Percentiles rank a stretch among this genome's conserved stretches.
These are phyloP conservation scores for Saturnia japonica DNA, from an alignment of 2,888 invertebrate species.

Conservation along the genomic window DNA sequence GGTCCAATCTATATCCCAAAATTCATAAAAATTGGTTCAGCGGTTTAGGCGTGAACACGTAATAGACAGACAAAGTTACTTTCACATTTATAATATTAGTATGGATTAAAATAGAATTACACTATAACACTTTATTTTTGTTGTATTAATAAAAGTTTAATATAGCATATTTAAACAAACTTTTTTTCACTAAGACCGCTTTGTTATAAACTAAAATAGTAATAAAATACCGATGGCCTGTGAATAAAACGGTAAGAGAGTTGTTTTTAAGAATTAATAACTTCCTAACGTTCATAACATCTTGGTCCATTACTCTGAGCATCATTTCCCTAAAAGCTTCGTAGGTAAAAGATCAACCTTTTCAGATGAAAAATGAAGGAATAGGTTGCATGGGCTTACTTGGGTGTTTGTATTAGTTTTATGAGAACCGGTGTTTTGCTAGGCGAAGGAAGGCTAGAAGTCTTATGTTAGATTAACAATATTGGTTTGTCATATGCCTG, in stretches of 20 bases:
- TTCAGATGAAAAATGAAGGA: conserved; percentile 38
- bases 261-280: not conserved
- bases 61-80: too few species aligned
- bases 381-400: conserved; percentile 34
- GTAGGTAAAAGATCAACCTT: conserved; percentile 27
- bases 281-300: conserved; percentile 6
- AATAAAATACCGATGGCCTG: not conserved
- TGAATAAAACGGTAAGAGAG: not conserved
- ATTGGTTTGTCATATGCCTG: not conserved
- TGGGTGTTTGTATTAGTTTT: conserved; percentile 32
- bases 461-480: not conserved
- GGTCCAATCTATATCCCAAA: too few species aligned
- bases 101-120: not conserved
- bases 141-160: not conserved
- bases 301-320: conserved; percentile 16
- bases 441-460: not conserved
- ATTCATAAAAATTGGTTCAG: too few species aligned
- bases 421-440: conserved; percentile 26
- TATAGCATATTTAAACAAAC: not conserved
- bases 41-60: too few species aligned
- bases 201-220: not conserved
- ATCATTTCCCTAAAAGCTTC: conserved; percentile 26
- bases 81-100: too few species aligned
- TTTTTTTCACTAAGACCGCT: not conserved
- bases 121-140: not conserved